These are phyloP conservation scores for Rhodeus uyekii DNA, from an alignment of 2,797 vertebrate genomes.

Conservation along the genomic window DNA sequence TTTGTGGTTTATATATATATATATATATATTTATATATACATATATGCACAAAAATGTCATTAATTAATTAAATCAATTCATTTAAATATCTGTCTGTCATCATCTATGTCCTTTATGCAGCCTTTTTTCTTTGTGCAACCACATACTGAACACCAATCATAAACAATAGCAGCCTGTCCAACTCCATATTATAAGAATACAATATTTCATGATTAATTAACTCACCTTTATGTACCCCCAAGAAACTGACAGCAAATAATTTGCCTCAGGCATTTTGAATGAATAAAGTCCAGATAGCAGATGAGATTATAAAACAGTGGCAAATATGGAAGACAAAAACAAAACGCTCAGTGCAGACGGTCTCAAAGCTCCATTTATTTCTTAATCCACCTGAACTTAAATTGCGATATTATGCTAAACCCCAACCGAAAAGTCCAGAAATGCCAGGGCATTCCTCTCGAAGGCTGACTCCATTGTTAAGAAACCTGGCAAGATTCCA, in stretches of 20 bases:
- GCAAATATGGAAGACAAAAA: constrained; percentile 13
- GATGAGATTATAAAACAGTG: constrained; percentile 39
- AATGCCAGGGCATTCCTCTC: constrained; percentile 33
- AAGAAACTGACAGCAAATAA: constrained; percentile 96
- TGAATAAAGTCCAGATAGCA: constrained; percentile 50
- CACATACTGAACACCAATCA: constrained; percentile 2
- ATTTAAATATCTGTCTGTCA: constrained; percentile 7
- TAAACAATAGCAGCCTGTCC: not conserved
- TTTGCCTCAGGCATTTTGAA: constrained; percentile 98
- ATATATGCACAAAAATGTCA: not conserved
- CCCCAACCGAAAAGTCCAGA: constrained; percentile 19
- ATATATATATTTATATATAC: fast-evolving
- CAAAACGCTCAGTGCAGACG: not conserved
- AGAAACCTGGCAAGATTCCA: constrained; percentile 18
- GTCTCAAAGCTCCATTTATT: constrained; percentile 16
- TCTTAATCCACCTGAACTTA: not conserved
- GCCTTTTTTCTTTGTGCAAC: not conserved
- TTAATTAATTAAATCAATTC: not conserved
- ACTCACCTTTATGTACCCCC: constrained; percentile 99
- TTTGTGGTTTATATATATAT: too few relatives aligned
- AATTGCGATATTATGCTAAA: not conserved
- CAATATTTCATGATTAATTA: not conserved
- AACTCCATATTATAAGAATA: constrained; percentile 7
- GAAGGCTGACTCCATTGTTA: constrained; percentile 13
- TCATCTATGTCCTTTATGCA: not conserved